phyloP scores from a whole-genome alignment of 2,113 vertebrate species.

The Mandrillus leucophaeus region DNA sequence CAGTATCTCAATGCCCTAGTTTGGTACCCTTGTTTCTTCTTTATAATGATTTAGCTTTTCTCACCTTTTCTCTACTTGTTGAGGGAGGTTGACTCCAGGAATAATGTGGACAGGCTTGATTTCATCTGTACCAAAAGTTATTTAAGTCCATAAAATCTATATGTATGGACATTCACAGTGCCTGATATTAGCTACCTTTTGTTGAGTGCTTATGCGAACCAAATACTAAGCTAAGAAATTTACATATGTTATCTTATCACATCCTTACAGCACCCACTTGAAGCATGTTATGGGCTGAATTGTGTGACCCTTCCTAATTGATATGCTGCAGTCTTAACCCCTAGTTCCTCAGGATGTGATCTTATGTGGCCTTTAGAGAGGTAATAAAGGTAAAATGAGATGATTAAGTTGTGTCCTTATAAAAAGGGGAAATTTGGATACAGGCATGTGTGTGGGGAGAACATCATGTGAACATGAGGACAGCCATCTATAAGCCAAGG shows the following conservation, averaged over 20 bases:
- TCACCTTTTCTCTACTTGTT: not conserved
- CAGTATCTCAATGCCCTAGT: not conserved
- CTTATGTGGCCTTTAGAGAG: not conserved
- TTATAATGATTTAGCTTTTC: slow-evolving; percentile 10
- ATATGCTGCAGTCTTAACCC: not conserved
- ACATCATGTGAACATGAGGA: not conserved
- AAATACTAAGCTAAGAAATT: not conserved
- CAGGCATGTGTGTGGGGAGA: not conserved
- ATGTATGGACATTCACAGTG: not conserved
- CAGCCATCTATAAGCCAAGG: not conserved
- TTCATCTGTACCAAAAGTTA: not conserved
- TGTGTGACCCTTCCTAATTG: not conserved
- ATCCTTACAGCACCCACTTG: not conserved
- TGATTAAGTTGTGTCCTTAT: not conserved
- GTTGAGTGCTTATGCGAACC: not conserved
- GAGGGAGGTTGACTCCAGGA: not conserved
- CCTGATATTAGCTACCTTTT: not conserved
- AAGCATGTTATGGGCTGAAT: not conserved
- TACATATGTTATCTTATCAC: not conserved
- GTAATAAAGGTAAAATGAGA: slow-evolving; percentile 18
- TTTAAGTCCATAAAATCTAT: not conserved
- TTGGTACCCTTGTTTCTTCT: not conserved
- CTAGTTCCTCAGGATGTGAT: not conserved
- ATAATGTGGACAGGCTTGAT: not conserved
- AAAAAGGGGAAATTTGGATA: not conserved